Conservation (phyloP, 1,140 invertebrate genomes). For the Mizuhopecten yessoensis region DNA sequence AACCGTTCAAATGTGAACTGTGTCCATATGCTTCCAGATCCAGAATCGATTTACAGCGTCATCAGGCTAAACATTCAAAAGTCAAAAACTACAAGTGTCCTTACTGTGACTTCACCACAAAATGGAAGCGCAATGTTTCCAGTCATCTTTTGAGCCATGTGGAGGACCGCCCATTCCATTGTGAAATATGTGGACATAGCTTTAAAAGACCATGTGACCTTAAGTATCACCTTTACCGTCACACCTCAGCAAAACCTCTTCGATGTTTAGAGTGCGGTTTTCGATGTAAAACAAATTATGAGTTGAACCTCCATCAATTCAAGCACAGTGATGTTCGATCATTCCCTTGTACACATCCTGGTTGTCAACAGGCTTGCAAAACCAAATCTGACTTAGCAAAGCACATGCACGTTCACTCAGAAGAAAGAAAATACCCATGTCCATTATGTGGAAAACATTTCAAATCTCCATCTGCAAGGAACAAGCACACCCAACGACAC, state of each 20-base stretch:
- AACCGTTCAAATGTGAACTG: constrained; percentile 69
- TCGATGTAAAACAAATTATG: constrained; percentile 73
- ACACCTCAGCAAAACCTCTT: constrained; percentile 70
- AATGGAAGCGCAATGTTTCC: constrained; percentile 66
- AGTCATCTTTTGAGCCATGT: constrained; percentile 68
- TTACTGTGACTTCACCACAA: constrained; percentile 70
- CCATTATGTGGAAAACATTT: constrained; percentile 70
- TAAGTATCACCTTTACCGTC: constrained; percentile 70
- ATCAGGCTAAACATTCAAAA: constrained; percentile 67
- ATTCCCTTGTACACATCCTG: constrained; percentile 70
- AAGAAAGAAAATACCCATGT: constrained; percentile 63
- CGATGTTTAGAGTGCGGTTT: constrained; percentile 72
- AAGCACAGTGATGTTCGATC: constrained; percentile 69
- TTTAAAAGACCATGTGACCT: constrained; percentile 68
- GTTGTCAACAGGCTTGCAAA: constrained; percentile 67
- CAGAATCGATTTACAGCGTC: constrained; percentile 62
- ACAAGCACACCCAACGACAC: constrained; percentile 67
- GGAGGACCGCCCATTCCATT: constrained; percentile 62
- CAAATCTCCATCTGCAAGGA: constrained; percentile 57
- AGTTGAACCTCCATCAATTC: constrained; percentile 69
- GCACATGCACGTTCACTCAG: constrained; percentile 49
- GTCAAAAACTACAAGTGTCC: constrained; percentile 70
- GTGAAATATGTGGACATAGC: constrained; percentile 65
- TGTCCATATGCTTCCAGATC: constrained; percentile 65
- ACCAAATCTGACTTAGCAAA: constrained; percentile 72